Evolutionary conservation across 2,113 vertebrate species (phyloP), one percentile per base, ranked within the genome.

Genomic region (Vidua chalybeata): DNA sequence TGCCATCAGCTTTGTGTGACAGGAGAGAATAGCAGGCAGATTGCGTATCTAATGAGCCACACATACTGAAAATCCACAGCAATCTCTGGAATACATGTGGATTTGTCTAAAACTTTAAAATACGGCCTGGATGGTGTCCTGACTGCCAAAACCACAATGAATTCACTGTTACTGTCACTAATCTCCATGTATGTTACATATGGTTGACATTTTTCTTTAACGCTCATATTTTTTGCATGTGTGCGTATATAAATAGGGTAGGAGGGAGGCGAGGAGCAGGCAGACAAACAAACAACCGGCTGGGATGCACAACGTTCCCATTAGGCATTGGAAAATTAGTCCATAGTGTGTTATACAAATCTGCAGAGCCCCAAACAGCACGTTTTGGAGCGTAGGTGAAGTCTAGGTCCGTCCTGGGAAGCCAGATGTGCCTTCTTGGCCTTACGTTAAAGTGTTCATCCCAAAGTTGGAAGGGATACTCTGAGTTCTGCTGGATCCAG

Each of bases 1-100:
- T 96, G 96, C 94, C 97, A 97, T 94, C 94, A 84, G 95, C 95
- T 97, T 97, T 93, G 87, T 94, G 89, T 93, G 91, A 97, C 92
- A 97, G 96, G 88, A 96, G 83, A 95, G 96, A 97, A 96, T 52
- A 88, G 84, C 66, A 95, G 96, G 92, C 90, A 98, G 96, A 96
- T 67, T 97, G 83, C 93, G 89, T 68, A 93, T 96, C 96, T 96
- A 97, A 97, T 90, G 92, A 96, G 93, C 90, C 89, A 91, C 90
- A 96, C 94, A 89, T 87, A 91, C 72, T 80, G 64, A 85, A 78
- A 83, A 97, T 96, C 95, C 96, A 96, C 93, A 96, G 93, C 94
- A 81, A 96, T 97, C 96, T 96, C 95, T 82, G 89, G 92, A 94
- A 97, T 97, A 93, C 81, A 92, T 87, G 86, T 56, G 84, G 96